Evolutionary conservation across 2,888 invertebrate genomes (phyloP).

Genomic region (Chirona hameri): DNA sequence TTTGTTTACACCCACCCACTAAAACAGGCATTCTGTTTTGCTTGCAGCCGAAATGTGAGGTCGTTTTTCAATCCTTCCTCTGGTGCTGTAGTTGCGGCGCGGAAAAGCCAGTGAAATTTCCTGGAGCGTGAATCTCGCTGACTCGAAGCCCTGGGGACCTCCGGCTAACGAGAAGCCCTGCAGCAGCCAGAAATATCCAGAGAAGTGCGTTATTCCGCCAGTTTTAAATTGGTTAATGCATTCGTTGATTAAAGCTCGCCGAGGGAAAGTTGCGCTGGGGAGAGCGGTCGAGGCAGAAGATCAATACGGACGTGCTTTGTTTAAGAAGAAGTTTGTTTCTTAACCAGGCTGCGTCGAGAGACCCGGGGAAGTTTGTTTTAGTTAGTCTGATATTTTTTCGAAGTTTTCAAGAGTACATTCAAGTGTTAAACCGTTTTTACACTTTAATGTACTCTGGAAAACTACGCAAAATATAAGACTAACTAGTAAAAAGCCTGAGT

Average conservation of each 20-base stretch:
- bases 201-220: slow-evolving; percentile 5
- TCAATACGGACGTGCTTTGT: slow-evolving; percentile 9
- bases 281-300: background rate
- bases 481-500: too few relatives aligned
- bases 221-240: slow-evolving; percentile 27
- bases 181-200: slow-evolving; percentile 1
- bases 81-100: background rate
- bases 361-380: too few relatives aligned
- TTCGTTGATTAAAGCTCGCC: slow-evolving; percentile 23
- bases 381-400: too few relatives aligned
- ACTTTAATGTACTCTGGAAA: too few relatives aligned
- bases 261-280: background rate
- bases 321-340: background rate
- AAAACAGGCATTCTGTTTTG: background rate
- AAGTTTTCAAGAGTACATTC: too few relatives aligned
- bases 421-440: too few relatives aligned
- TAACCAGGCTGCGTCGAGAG: too few relatives aligned
- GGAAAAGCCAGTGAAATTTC: background rate
- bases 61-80: background rate
- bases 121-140: background rate
- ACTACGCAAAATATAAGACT: too few relatives aligned
- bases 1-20: background rate
- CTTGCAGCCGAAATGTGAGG: background rate
- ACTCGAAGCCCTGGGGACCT: background rate
- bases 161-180: background rate